phyloP scores from a whole-genome alignment of 1,140 invertebrate species.

The Neomicropteryx cornuta region DNA sequence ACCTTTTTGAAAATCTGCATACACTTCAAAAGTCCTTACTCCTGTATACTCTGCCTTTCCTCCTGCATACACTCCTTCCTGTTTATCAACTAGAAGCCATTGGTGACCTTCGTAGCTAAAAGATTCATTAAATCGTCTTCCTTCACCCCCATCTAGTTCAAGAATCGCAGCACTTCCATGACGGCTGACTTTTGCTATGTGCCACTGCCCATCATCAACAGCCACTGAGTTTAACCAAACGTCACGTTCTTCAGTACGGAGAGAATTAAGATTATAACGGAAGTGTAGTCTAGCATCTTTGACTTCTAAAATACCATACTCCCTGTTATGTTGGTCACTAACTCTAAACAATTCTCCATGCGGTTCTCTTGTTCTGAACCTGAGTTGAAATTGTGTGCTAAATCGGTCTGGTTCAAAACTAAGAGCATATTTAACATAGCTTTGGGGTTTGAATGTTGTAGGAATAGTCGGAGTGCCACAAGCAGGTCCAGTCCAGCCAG shows the following conservation, averaged over 20 bases:
- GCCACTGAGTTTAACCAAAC: slow-evolving; percentile 82
- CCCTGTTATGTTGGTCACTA: slow-evolving; percentile 87
- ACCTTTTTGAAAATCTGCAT: slow-evolving; percentile 86
- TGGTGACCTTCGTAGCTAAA: slow-evolving; percentile 86
- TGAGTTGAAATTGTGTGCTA: slow-evolving; percentile 81
- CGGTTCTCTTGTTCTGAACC: slow-evolving; percentile 86
- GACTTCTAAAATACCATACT: slow-evolving; percentile 91
- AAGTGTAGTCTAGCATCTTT: slow-evolving; percentile 84
- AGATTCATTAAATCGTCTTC: slow-evolving; percentile 87
- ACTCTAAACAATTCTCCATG: slow-evolving; percentile 87
- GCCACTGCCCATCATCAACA: slow-evolving; percentile 96
- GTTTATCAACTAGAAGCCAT: slow-evolving; percentile 84
- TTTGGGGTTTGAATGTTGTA: slow-evolving; percentile 82
- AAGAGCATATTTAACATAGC: slow-evolving; percentile 91
- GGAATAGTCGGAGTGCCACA: slow-evolving; percentile 78
- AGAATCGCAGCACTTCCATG: slow-evolving; percentile 91
- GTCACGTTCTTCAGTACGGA: slow-evolving; percentile 78
- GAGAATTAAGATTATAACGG: slow-evolving; percentile 85
- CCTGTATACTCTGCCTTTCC: slow-evolving; percentile 93
- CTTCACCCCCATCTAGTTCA: slow-evolving; percentile 91
- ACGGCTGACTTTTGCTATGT: slow-evolving; percentile 78
- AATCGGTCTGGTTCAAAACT: slow-evolving; percentile 90
- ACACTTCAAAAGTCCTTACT: slow-evolving; percentile 84
- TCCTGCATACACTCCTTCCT: slow-evolving; percentile 89
- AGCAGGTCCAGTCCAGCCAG: slow-evolving; percentile 80